A percentile compares a stretch with the other conserved stretches of the same genome.
These are phyloP conservation scores for Oligia latruncula DNA, from an alignment of 2,888 invertebrate species.

Conservation along the genomic window DNA sequence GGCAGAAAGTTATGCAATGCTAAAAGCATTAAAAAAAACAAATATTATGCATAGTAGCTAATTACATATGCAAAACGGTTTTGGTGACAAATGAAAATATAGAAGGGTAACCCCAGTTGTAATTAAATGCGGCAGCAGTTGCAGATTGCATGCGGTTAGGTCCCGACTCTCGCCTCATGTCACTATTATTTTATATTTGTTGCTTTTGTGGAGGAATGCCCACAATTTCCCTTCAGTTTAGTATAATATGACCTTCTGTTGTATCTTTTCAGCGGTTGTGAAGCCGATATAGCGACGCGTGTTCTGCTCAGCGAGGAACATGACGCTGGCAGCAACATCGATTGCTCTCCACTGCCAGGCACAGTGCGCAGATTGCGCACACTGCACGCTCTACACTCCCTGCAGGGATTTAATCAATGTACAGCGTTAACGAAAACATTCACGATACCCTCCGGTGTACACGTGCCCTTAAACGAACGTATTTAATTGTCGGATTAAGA, in stretches of 20 bases:
- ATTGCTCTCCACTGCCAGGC: slow-evolving; percentile 23
- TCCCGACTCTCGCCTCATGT: not conserved
- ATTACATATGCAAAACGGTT: not conserved
- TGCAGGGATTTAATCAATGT: not conserved
- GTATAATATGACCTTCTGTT: slow-evolving; percentile 14
- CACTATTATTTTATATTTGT: not conserved
- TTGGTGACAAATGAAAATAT: not conserved
- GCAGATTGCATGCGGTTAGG: not conserved
- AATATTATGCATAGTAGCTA: not conserved
- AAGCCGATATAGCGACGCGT: slow-evolving; percentile 24
- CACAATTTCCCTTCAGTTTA: not conserved
- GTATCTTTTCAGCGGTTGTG: not conserved
- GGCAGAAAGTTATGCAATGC: not conserved
- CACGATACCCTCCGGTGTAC: not conserved
- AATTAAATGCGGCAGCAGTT: not conserved
- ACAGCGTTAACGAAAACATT: slow-evolving; percentile 18
- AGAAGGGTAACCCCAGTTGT: not conserved
- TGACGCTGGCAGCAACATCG: slow-evolving; percentile 42
- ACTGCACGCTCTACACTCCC: not conserved
- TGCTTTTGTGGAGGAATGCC: no score
- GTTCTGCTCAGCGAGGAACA: slow-evolving; percentile 40
- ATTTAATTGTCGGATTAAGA: slow-evolving; percentile 10
- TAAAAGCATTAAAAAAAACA: no score
- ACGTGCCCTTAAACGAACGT: not conserved
- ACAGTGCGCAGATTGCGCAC: not conserved